A percentile compares a stretch with the other conserved stretches of the same genome.
Conservation (phyloP, 2,888 invertebrate genomes). For the Thera britannica region DNA sequence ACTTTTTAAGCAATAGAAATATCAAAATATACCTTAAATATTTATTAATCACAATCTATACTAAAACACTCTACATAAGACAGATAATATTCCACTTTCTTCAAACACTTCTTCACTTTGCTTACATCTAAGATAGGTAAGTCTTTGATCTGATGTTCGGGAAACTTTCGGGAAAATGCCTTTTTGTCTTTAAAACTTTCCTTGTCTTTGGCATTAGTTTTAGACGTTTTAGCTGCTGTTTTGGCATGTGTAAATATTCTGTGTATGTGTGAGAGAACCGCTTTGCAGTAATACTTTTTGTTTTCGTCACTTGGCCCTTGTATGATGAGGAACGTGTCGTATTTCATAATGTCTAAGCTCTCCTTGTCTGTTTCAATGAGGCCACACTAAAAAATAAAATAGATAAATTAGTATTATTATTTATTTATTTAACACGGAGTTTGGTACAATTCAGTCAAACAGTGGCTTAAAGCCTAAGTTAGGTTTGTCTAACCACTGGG, state of each 20-base stretch:
- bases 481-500: too few species aligned
- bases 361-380: conserved; percentile 84
- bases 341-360: conserved; percentile 83
- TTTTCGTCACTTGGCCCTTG: conserved; percentile 84
- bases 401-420: neutral
- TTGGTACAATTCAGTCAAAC: too few species aligned
- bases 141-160: conserved; percentile 78
- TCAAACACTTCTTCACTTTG: conserved; percentile 83
- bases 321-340: conserved; percentile 86
- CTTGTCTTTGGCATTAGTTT: neutral
- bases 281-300: conserved; percentile 84
- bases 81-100: conserved; percentile 90
- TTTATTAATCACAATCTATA: conserved; percentile 59
- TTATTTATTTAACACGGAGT: too few species aligned
- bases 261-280: conserved; percentile 88
- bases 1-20: neutral
- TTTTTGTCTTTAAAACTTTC: conserved; percentile 40
- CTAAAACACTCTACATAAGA: conserved; percentile 84
- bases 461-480: too few species aligned
- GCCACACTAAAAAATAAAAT: conserved; percentile 76
- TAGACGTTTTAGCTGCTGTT: conserved; percentile 24
- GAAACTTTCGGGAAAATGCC: conserved; percentile 84
- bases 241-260: conserved; percentile 81
- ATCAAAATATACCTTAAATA: neutral
- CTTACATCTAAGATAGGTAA: conserved; percentile 78